Percentiles rank a stretch among this genome's conserved stretches.
phyloP scores from a whole-genome alignment of 2,888 invertebrate genomes.

The Neoaliturus tenellus region DNA sequence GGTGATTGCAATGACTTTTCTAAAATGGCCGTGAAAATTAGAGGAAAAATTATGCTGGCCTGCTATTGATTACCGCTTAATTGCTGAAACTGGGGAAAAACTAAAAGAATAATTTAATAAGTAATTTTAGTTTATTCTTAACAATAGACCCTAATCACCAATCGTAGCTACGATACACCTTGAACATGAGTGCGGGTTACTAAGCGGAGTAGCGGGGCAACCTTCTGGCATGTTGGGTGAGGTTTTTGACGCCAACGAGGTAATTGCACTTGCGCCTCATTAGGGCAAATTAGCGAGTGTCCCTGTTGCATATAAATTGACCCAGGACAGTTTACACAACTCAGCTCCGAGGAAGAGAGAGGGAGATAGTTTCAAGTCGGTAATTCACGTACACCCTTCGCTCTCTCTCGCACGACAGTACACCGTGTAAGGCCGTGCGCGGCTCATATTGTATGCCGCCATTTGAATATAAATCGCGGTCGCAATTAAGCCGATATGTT shows the following conservation, averaged over 20 bases:
- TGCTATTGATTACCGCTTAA: too few relatives aligned
- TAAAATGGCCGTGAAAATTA: too few relatives aligned
- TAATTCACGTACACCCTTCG: not conserved
- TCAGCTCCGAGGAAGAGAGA: not conserved
- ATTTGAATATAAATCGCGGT: slow-evolving; percentile 9
- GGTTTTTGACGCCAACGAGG: not conserved
- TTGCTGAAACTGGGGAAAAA: too few relatives aligned
- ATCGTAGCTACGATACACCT: too few relatives aligned
- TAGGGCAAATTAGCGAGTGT: not conserved
- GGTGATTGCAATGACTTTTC: too few relatives aligned
- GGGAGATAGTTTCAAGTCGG: not conserved
- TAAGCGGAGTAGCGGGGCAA: not conserved
- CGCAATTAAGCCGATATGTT: slow-evolving; percentile 3
- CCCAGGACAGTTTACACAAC: not conserved
- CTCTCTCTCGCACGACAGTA: not conserved
- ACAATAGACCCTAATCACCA: too few relatives aligned
- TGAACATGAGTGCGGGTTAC: too few relatives aligned
- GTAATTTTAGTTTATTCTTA: too few relatives aligned
- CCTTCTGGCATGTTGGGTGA: not conserved
- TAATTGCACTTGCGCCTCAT: not conserved
- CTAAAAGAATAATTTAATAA: too few relatives aligned
- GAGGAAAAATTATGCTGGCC: too few relatives aligned
- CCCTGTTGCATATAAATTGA: not conserved
- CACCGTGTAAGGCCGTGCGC: not conserved
- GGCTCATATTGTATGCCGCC: not conserved